phyloP scores from a whole-genome alignment of 1,140 invertebrate genomes.

The Chymomyza costata region DNA sequence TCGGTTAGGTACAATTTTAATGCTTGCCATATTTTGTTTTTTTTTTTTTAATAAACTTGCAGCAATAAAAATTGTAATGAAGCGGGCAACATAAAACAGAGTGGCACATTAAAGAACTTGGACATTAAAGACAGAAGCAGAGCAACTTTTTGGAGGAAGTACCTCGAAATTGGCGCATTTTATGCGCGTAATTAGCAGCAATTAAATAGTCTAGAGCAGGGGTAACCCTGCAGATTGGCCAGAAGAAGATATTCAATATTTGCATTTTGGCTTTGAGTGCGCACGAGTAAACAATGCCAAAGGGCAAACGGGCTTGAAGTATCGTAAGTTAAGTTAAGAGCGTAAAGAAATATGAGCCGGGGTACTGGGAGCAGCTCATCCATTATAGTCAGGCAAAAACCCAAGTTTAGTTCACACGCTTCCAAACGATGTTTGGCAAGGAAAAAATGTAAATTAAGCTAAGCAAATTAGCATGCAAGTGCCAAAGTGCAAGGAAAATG shows the following conservation, averaged over 20 bases:
- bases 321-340: neutral
- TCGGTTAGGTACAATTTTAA: no score
- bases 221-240: neutral
- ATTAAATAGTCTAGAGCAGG: conserved; percentile 36
- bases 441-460: conserved; percentile 69
- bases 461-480: conserved; percentile 66
- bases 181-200: conserved; percentile 65
- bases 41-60: no score
- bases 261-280: no score
- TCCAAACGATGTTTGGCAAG: conserved; percentile 52
- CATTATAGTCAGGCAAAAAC: conserved; percentile 34
- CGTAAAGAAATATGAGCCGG: conserved; percentile 42
- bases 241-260: conserved; percentile 32
- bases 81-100: conserved; percentile 56
- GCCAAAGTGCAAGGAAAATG: conserved; percentile 44
- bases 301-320: neutral
- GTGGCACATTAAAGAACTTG: conserved; percentile 50
- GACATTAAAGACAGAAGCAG: conserved; percentile 37
- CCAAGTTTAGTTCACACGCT: conserved; percentile 40
- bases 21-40: no score
- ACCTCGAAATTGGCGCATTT: conserved; percentile 25
- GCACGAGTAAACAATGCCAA: no score
- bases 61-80: conserved; percentile 65
- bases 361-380: conserved; percentile 22
- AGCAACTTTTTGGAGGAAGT: neutral